Evolutionary conservation across 2,797 vertebrate genomes (phyloP), one percentile per base, ranked within the genome.

Genomic region (Hafferia zeledoni): DNA sequence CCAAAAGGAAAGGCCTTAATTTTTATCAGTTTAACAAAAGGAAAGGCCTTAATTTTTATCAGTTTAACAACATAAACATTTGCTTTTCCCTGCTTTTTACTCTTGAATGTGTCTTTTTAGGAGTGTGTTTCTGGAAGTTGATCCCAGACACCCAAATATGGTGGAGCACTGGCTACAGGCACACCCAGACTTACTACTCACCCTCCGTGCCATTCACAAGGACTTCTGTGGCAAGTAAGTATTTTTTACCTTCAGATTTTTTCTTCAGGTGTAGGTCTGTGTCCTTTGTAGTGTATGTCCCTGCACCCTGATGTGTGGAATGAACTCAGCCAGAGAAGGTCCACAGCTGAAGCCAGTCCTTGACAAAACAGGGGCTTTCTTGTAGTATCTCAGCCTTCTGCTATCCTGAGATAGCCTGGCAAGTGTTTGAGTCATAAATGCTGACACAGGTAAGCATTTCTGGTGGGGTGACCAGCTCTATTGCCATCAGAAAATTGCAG

Each of bases 111-210:
- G 27, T 89, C 39, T 74, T 93, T 69, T 83, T 92, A 99, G 99
- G 30, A 98, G 97, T 14, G 60, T 99, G 86, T 99, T 99, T 98
- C 97, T 99, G 90, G 99, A 99, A 96, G 99, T 99, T 82, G 99
- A 99, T 84, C 98, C 99, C 63, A 98, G 98, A 39, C 99, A 99
- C 81, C 99, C 99, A 28, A 76, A 94, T 24, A 98, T 99, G 89
- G 97, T 99, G 65, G 95, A 84, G 43, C 94, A 57, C 46, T 99
- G 99, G 98, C 98, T 98, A 63, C 97, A 98, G 93, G 96, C 82
- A 76, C 93, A 89, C 22, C 97, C 97, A 13, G 87, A 96, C 60
- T 87, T 97, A 31, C 76, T 57, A 12, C 98, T 99, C 20, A 53
- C 74, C 69, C 98, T 99, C 11, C 57, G 64, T 83, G 97, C 98